These are phyloP conservation scores for Phaenicophaeus curvirostris DNA, from an alignment of 2,797 vertebrate species.

Conservation along the genomic window DNA sequence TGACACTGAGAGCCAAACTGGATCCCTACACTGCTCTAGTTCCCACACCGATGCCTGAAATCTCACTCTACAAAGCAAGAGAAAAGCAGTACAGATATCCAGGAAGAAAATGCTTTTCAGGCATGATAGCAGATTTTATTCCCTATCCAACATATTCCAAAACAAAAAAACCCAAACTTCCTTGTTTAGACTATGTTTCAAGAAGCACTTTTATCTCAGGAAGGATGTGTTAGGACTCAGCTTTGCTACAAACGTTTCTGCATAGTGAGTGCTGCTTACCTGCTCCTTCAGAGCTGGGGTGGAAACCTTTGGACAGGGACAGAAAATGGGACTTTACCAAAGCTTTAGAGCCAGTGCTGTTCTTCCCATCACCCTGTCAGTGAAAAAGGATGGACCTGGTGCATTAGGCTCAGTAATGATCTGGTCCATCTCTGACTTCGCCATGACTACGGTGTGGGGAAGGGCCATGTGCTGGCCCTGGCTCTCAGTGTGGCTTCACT, in stretches of 20 bases:
- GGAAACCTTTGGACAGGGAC: not conserved
- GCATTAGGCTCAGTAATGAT: not conserved
- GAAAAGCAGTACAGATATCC: not conserved
- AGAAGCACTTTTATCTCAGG: not conserved
- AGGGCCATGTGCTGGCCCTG: not conserved
- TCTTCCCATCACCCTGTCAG: not conserved
- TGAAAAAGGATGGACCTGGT: not conserved
- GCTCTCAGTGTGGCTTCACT: not conserved
- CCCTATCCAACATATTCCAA: not conserved
- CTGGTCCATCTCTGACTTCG: not conserved
- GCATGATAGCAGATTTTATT: not conserved
- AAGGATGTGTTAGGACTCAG: not conserved
- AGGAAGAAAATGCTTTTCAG: not conserved
- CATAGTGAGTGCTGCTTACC: accelerated
- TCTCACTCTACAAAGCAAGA: not conserved
- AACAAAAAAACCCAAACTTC: not conserved
- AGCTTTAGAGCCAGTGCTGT: not conserved
- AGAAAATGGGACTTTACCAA: not conserved
- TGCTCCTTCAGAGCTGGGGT: not conserved
- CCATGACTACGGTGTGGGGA: not conserved
- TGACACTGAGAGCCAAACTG: not conserved
- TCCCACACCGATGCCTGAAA: not conserved
- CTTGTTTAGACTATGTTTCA: not conserved
- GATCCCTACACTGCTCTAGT: not conserved
- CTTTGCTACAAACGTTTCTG: not conserved